Conservation (phyloP, 2,797 vertebrate genomes). For the Molothrus aeneus region DNA sequence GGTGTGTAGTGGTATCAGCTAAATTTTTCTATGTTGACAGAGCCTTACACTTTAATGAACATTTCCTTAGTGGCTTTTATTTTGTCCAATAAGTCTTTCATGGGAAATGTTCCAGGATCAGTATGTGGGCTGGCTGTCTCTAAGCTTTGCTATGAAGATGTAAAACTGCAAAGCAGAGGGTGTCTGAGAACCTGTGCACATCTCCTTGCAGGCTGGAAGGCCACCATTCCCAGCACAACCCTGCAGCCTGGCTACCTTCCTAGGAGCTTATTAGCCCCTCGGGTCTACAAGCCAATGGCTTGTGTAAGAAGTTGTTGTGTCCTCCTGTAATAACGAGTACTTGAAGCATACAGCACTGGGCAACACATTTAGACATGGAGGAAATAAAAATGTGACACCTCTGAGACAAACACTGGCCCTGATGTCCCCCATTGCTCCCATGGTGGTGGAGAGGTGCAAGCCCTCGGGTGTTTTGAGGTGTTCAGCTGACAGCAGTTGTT, state of each 20-base stretch:
- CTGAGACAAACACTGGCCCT: neutral
- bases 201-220: neutral
- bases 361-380: neutral
- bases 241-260: neutral
- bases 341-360: neutral
- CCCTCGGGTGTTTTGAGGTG: neutral
- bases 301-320: neutral
- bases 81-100: neutral
- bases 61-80: neutral
- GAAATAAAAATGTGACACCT: neutral
- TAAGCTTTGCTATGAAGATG: neutral
- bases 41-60: neutral
- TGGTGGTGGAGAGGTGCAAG: neutral
- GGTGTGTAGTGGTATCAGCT: neutral
- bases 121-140: neutral
- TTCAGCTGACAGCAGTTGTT: neutral
- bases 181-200: neutral
- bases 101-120: neutral
- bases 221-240: neutral
- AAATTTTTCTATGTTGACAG: neutral
- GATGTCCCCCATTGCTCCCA: fast-evolving
- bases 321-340: neutral
- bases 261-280: neutral
- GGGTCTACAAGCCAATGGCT: neutral
- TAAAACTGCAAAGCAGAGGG: neutral